phyloP scores from a whole-genome alignment of 2,888 invertebrate genomes.

The Anoncus sp. region DNA sequence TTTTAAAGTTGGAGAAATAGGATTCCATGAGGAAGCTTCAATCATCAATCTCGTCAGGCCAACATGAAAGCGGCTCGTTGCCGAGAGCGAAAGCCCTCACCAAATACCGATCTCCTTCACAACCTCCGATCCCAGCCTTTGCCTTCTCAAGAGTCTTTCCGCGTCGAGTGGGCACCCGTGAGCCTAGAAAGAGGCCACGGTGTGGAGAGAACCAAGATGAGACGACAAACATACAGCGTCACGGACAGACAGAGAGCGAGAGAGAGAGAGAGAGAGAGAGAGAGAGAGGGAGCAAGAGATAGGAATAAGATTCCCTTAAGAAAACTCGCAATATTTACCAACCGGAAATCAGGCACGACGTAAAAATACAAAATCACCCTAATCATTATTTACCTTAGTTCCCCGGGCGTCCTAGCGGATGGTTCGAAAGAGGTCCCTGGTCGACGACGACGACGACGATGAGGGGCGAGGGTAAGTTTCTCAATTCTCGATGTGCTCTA shows the following conservation, averaged over 20 bases:
- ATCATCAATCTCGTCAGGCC: conserved; percentile 66
- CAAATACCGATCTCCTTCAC: conserved; percentile 63
- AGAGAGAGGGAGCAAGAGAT: conserved; percentile 38
- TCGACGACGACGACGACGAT: conserved; percentile 42
- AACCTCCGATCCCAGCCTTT: conserved; percentile 59
- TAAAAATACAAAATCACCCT: conserved; percentile 81
- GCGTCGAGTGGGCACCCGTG: conserved; percentile 54
- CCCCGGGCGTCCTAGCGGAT: conserved; percentile 67
- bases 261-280: conserved; percentile 35
- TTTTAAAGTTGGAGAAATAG: neutral
- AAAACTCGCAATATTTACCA: conserved; percentile 81
- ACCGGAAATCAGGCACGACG: conserved; percentile 80
- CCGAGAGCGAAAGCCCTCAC: conserved; percentile 57
- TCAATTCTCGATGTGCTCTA: conserved; percentile 17
- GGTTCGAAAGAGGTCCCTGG: conserved; percentile 59
- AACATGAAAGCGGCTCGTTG: conserved; percentile 62
- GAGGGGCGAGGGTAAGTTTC: conserved; percentile 34
- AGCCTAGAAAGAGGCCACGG: conserved; percentile 56
- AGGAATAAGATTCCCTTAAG: conserved; percentile 74
- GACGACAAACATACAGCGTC: conserved; percentile 16
- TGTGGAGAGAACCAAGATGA: conserved; percentile 19
- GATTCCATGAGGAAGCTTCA: conserved; percentile 43
- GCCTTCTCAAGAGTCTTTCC: conserved; percentile 59
- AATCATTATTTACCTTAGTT: conserved; percentile 81
- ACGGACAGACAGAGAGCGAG: conserved; percentile 51